Evolutionary conservation across 2,888 invertebrate genomes (phyloP), one percentile per base, ranked within the genome.

Genomic region (Drosophila dives): DNA sequence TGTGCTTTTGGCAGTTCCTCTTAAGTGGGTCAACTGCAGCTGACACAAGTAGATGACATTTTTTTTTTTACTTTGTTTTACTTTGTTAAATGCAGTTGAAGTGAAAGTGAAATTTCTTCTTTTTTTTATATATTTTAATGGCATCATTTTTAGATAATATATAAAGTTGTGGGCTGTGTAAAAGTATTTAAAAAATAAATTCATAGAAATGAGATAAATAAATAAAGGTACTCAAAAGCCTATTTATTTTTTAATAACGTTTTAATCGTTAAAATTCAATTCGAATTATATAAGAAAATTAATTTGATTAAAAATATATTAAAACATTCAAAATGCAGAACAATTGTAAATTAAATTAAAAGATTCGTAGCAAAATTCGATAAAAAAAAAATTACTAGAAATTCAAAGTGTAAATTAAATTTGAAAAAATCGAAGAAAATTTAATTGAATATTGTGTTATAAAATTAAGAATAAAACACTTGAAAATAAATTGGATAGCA

Each of bases 21-120:
- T 17, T 29, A 83, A 76, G 63, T 83, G 63, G 86, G 83, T 81
- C 82, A 76, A 60, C 64, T 76, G 76, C 76, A 67, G 51, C 55
- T 78, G 82, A 79, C 79, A 76, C 56, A 72, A 75, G 65, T 50
- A 45, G 64, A 66, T 23, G 36, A 26, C 11, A 56, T 40, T 33
- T 42, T 48, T 60, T 53, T n/a, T 17, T 54, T 34, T 50, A n/a
- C n/a, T n/a, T 17, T 32, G 67, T 73, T 68, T 54, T 26, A 8
- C 40, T 38, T 32, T 50, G 59, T 5, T 38, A 20, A 50, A 26
- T 33, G 40, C 40, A 38, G 50, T 29, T 15, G 20, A 26, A 70
- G 65, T 74, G 75, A 77, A 78, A 77, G 77, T 70, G 60, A 20
- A 51, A n/a, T 54, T 51, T n/a, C 23, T 23, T 7, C 3, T 5